Conservation (phyloP, 2,888 invertebrate species). For the Cantharis flavilabris region DNA sequence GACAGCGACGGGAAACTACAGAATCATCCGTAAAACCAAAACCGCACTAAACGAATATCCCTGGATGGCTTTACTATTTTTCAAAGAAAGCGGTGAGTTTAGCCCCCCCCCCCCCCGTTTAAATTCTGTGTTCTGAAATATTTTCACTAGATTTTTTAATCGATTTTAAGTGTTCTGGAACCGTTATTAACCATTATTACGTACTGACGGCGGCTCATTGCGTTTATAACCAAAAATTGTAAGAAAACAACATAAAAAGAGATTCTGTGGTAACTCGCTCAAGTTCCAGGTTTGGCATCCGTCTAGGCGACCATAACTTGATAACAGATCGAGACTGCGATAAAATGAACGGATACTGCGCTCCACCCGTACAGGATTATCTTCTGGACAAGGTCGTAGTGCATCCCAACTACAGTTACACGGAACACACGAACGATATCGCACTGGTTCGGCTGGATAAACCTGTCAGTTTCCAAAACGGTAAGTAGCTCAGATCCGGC, state of each 20-base stretch:
- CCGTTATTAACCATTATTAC: neutral
- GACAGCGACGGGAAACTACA: neutral
- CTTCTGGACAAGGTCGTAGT: slow-evolving; percentile 51
- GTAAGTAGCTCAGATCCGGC: neutral
- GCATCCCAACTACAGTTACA: slow-evolving; percentile 47
- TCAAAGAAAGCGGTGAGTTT: neutral
- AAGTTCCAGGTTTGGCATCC: neutral
- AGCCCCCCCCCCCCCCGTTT: fast-evolving
- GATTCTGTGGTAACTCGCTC: neutral
- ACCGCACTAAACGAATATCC: neutral
- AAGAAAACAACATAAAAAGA: neutral
- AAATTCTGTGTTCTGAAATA: neutral
- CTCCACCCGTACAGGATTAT: slow-evolving; percentile 46
- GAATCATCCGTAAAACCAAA: neutral
- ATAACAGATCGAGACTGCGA: slow-evolving; percentile 54
- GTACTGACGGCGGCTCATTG: neutral
- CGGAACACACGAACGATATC: slow-evolving; percentile 49
- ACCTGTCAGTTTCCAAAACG: slow-evolving; percentile 54
- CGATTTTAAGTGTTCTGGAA: neutral
- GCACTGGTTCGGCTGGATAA: slow-evolving; percentile 57
- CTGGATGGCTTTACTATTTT: neutral
- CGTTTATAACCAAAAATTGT: neutral
- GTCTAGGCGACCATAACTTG: slow-evolving; percentile 28
- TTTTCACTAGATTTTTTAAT: neutral
- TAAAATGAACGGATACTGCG: slow-evolving; percentile 45